A percentile compares a stretch with the other conserved stretches of the same genome.
Conservation (phyloP, 2,113 vertebrate genomes). For the Emberiza fucata region DNA sequence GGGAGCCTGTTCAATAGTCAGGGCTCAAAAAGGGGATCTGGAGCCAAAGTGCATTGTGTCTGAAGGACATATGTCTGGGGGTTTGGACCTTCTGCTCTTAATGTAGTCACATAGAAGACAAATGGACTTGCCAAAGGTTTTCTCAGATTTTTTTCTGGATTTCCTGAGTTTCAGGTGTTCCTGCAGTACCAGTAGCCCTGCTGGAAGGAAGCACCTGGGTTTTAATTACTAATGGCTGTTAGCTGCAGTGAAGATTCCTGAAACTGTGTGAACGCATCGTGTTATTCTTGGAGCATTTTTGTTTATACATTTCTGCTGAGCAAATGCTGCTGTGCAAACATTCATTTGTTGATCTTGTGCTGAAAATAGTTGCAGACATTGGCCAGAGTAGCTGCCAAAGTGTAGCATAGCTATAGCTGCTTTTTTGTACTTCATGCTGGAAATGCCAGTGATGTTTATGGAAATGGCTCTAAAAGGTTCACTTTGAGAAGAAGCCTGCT, state of each 20-base stretch:
- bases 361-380: conserved; percentile 30
- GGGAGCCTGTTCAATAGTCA: neutral
- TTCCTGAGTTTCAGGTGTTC: neutral
- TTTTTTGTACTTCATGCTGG: neutral
- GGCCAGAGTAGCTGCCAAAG: neutral
- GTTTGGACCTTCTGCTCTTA: neutral
- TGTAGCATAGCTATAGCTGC: neutral
- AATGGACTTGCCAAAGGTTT: neutral
- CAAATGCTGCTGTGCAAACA: conserved; percentile 32
- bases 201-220: conserved; percentile 28
- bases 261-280: neutral
- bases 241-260: neutral
- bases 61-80: fast-evolving
- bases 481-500: neutral
- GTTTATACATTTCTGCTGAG: conserved; percentile 33
- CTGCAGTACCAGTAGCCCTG: neutral
- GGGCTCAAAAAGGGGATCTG: neutral
- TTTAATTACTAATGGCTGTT: neutral
- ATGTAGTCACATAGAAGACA: neutral
- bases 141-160: neutral
- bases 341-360: conserved; percentile 34
- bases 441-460: conserved; percentile 10
- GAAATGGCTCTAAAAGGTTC: neutral
- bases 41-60: neutral
- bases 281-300: neutral